These are phyloP conservation scores for Paguma larvata DNA, from an alignment of 2,797 vertebrate genomes.

Conservation along the genomic window DNA sequence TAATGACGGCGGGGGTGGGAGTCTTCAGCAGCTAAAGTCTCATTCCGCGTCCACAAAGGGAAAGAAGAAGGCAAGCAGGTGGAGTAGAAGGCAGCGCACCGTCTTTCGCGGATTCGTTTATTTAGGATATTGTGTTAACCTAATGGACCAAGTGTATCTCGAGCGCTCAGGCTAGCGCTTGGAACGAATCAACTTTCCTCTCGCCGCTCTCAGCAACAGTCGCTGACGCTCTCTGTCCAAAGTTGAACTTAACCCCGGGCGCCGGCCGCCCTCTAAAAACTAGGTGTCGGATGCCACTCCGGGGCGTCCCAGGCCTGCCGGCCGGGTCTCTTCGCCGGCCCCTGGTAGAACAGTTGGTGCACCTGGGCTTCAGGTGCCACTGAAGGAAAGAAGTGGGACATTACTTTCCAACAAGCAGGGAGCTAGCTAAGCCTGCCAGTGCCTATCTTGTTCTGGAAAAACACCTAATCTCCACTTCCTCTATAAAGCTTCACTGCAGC, in stretches of 20 bases:
- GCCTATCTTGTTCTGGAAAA: conserved; percentile 76
- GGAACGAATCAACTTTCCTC: conserved; percentile 41
- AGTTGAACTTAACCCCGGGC: neutral
- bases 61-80: neutral
- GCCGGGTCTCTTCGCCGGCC: neutral
- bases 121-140: conserved; percentile 49
- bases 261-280: neutral
- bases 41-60: neutral
- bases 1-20: neutral
- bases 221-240: neutral
- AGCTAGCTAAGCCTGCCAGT: conserved; percentile 68
- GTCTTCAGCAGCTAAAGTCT: neutral
- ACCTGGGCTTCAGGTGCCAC: conserved; percentile 36
- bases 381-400: conserved; percentile 31
- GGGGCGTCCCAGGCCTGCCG: neutral
- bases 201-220: neutral
- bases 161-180: neutral
- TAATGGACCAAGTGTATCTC: neutral
- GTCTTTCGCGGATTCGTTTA: conserved; percentile 4
- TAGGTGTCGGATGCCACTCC: neutral
- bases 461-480: conserved; percentile 80
- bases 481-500: conserved; percentile 76
- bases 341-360: neutral
- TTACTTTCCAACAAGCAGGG: conserved; percentile 59
- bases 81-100: neutral